phyloP scores from a whole-genome alignment of 2,113 vertebrate species.

The Malurus elegans region DNA sequence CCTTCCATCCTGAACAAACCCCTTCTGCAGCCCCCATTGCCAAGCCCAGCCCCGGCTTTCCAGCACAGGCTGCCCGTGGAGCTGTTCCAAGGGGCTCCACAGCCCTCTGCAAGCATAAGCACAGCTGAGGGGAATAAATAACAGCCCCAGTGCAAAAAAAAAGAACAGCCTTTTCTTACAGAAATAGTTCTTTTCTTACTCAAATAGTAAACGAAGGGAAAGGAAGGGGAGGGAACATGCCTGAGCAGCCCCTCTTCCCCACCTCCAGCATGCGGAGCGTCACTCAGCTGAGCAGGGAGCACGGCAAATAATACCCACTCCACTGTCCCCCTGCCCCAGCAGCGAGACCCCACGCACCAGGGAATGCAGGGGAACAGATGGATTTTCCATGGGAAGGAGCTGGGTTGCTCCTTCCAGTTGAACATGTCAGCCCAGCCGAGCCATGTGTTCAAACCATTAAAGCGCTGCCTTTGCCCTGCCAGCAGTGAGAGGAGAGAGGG shows the following conservation, averaged over 20 bases:
- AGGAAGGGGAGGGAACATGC: not conserved
- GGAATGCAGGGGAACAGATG: conserved; percentile 57
- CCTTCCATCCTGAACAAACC: not conserved
- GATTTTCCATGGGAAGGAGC: conserved; percentile 61
- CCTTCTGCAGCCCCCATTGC: conserved; percentile 22
- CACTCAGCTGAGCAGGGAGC: not conserved
- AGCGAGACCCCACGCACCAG: not conserved
- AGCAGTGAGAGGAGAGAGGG: not conserved
- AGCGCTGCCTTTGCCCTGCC: not conserved
- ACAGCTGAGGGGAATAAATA: not conserved
- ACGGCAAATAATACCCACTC: not conserved
- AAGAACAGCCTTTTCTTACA: not conserved
- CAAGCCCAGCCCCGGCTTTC: not conserved
- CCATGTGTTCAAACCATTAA: conserved; percentile 31
- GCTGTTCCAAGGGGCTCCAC: not conserved
- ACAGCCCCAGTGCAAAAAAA: not conserved
- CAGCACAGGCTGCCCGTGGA: not conserved
- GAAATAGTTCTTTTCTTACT: not conserved
- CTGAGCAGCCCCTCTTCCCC: not conserved
- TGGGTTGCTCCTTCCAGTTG: conserved; percentile 35
- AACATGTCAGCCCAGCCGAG: not conserved
- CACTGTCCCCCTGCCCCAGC: not conserved
- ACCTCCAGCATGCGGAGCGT: not conserved
- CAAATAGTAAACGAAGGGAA: not conserved
- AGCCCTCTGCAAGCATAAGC: not conserved